Evolutionary conservation across 2,113 vertebrate genomes (phyloP).

Genomic region (Ascaphus truei): DNA sequence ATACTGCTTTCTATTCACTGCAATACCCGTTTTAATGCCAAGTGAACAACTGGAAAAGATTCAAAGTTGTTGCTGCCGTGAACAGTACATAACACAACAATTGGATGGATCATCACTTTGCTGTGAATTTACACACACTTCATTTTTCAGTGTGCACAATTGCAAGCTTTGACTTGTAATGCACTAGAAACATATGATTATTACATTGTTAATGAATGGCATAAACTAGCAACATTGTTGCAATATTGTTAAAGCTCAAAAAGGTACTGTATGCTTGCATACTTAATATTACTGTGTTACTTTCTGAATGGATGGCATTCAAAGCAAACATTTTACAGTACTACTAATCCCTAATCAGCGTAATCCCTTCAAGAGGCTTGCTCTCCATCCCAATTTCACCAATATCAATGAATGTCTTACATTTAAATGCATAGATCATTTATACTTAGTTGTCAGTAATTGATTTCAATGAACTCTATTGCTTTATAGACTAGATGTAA

Average conservation of each 20-base stretch:
- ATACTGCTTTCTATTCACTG: too few relatives aligned
- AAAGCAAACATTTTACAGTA: constrained; percentile 54
- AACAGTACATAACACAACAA: too few relatives aligned
- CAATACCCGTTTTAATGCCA: not conserved
- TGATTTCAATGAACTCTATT: constrained; percentile 26
- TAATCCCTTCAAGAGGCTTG: constrained; percentile 59
- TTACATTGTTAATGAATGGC: too few relatives aligned
- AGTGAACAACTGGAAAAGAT: too few relatives aligned
- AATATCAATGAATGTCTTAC: constrained; percentile 60
- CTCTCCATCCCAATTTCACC: constrained; percentile 51
- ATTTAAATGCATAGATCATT: constrained; percentile 47
- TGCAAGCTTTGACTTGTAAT: too few relatives aligned
- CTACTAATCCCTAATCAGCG: constrained; percentile 59
- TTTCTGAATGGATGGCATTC: constrained; percentile 47
- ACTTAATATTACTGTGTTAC: constrained; percentile 47
- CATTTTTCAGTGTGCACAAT: too few relatives aligned
- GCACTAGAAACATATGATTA: too few relatives aligned
- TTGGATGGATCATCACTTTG: too few relatives aligned
- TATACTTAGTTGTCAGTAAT: constrained; percentile 3
- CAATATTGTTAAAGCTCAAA: constrained; percentile 41
- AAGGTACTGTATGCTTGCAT: constrained; percentile 40
- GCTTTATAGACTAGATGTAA: not conserved
- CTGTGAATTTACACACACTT: too few relatives aligned
- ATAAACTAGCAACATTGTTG: too few relatives aligned
- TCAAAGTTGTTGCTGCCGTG: too few relatives aligned